These are phyloP conservation scores for Zalophus californianus DNA, from an alignment of 2,797 vertebrate species.

Conservation along the genomic window DNA sequence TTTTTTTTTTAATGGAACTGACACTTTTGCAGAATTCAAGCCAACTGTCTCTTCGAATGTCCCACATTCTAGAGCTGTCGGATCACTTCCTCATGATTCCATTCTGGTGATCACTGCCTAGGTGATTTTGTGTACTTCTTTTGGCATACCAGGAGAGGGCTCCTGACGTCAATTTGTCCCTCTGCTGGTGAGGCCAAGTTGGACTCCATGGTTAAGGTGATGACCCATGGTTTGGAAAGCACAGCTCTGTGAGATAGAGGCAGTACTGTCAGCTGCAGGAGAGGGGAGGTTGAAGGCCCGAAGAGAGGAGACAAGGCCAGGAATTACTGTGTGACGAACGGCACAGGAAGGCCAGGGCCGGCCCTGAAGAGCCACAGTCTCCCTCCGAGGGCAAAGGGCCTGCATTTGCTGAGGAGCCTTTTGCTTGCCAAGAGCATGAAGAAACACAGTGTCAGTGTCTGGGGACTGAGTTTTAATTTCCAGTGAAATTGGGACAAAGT, in stretches of 20 bases:
- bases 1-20: background rate
- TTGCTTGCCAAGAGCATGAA: background rate
- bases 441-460: background rate
- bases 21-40: background rate
- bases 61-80: background rate
- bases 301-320: background rate
- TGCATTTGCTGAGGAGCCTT: background rate
- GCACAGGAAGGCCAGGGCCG: background rate
- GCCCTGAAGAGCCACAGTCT: background rate
- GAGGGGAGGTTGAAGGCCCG: rapidly evolving
- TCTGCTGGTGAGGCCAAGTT: background rate
- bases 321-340: background rate
- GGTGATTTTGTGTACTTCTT: background rate
- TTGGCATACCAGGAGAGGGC: background rate
- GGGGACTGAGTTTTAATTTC: constrained; percentile 2
- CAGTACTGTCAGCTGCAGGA: background rate
- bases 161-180: background rate
- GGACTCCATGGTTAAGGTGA: background rate
- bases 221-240: background rate
- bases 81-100: background rate
- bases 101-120: background rate
- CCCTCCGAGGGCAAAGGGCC: background rate
- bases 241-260: background rate
- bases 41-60: background rate
- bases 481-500: constrained; percentile 29